Evolutionary conservation across 2,113 vertebrate species (phyloP).

Genomic region (Zootoca vivipara): DNA sequence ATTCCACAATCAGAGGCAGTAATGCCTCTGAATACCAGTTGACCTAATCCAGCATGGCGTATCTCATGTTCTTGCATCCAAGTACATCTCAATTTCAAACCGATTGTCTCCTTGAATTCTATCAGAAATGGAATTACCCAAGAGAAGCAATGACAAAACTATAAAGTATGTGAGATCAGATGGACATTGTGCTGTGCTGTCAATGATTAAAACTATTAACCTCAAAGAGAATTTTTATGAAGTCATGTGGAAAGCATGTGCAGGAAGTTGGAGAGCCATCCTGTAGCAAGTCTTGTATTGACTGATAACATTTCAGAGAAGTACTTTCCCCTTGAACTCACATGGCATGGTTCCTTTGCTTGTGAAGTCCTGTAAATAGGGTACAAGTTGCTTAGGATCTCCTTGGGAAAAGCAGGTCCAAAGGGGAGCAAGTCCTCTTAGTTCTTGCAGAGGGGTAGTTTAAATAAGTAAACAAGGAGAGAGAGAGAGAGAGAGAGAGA

Average conservation of each 20-base stretch:
- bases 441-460: background rate
- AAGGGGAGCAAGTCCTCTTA: background rate
- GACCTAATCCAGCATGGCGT: no score
- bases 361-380: accelerated
- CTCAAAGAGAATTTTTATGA: background rate
- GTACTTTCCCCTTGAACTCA: background rate
- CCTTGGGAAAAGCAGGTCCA: background rate
- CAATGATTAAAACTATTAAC: background rate
- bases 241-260: background rate
- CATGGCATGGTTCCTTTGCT: background rate
- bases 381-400: background rate
- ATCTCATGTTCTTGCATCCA: background rate
- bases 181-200: background rate
- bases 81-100: background rate
- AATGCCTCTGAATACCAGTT: no score
- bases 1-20: no score
- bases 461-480: background rate
- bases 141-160: background rate
- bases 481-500: no score
- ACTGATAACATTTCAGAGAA: background rate
- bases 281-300: background rate
- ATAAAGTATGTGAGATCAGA: background rate
- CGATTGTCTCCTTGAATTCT: background rate
- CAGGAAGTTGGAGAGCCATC: background rate
- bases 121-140: background rate